phyloP scores from a whole-genome alignment of 2,888 invertebrate species.

The Julus scandinavius region DNA sequence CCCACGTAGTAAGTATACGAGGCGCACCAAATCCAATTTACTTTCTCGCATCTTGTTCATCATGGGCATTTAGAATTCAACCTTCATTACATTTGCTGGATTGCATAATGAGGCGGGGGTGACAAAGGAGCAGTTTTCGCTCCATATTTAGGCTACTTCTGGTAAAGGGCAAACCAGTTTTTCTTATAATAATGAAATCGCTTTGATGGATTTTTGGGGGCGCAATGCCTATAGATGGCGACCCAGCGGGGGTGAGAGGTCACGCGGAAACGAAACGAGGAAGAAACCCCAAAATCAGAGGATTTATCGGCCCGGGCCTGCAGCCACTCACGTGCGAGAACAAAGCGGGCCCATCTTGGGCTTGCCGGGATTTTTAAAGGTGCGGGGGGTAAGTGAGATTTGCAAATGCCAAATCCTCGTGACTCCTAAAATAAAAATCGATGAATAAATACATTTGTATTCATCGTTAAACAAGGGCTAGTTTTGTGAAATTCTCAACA shows the following conservation, averaged over 20 bases:
- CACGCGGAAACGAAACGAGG: conserved; percentile 13
- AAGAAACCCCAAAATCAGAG: background rate
- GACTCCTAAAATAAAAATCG: background rate
- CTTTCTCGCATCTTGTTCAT: conserved; percentile 31
- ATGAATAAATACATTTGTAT: too few relatives aligned
- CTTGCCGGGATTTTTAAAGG: background rate
- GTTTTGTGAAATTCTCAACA: background rate
- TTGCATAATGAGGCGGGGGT: conserved; percentile 7
- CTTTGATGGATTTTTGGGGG: too few relatives aligned
- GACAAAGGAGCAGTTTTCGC: background rate
- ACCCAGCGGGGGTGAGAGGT: conserved; percentile 17
- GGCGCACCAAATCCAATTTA: conserved; percentile 22
- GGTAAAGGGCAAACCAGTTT: background rate
- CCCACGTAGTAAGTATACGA: background rate
- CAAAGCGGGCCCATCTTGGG: background rate
- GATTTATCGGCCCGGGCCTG: conserved; percentile 25
- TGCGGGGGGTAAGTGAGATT: background rate
- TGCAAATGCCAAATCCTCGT: background rate
- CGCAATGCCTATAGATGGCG: background rate
- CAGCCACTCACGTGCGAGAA: background rate
- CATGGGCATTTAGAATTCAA: background rate
- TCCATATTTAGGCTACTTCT: conserved; percentile 19
- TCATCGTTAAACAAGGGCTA: background rate
- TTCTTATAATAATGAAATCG: background rate
- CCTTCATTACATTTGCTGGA: background rate